phyloP scores from a whole-genome alignment of 2,797 vertebrate genomes.

The Squalus acanthias region DNA sequence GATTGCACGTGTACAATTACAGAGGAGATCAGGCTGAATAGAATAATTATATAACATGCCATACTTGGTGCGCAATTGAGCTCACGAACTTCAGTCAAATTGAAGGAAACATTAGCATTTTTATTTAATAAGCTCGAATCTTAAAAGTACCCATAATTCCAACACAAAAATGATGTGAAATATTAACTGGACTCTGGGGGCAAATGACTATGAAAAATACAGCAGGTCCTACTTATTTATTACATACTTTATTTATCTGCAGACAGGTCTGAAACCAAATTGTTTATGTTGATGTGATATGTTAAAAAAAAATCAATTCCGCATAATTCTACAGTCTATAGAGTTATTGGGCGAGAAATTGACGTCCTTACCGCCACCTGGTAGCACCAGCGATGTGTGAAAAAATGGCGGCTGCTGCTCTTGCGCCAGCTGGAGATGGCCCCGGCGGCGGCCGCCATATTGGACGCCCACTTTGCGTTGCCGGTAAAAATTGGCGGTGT shows the following conservation, averaged over 20 bases:
- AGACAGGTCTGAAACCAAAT: background rate
- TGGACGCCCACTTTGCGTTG: too few species aligned
- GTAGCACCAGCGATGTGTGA: too few species aligned
- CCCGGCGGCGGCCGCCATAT: too few species aligned
- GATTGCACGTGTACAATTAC: background rate
- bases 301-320: background rate
- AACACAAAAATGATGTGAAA: background rate
- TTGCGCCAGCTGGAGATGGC: too few species aligned
- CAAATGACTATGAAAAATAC: background rate
- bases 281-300: background rate
- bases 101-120: constrained; percentile 7
- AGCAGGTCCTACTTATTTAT: background rate
- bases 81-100: background rate
- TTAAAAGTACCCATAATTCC: background rate
- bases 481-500: too few species aligned
- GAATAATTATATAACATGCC: background rate
- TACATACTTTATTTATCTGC: background rate
- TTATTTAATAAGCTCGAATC: background rate
- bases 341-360: background rate
- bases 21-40: background rate
- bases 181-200: background rate
- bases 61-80: background rate
- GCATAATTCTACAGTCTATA: background rate
- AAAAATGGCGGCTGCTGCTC: too few species aligned
- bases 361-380: too few species aligned